Base-by-base conservation (phyloP, 92 coral and sea anemone species). In the Parazoanthus darwini region DNA sequence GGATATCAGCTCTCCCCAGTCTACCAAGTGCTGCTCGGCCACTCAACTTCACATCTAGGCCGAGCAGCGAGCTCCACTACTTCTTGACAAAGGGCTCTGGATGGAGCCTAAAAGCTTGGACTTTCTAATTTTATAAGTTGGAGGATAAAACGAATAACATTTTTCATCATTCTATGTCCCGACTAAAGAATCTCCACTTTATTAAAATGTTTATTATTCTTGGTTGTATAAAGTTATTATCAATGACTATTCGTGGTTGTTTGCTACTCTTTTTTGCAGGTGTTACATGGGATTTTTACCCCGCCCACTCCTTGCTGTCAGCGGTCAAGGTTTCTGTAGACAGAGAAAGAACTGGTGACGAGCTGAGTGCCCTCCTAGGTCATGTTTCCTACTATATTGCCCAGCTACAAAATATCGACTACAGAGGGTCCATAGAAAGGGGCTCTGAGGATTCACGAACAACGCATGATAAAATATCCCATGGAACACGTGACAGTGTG, bases 271-370 rank as follows among this genome's bases (percentile, higher is more conserved):
- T 43, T 39, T 77, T 14, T 39, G 43, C 35, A 81, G 85, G 72
- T 4, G 29, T 13, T 35, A 20, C 85, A 59, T 50, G 85, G 85
- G 15, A 23, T 56, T 59, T 65, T 16, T 35, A 65, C 35, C 74
- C 72, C 20, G 73, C 74, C 33, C 74, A 29, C 46, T 63, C 73
- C 29, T 63, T 58, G 50, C 56, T 81, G 39, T 81, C 85, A 3
- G 44, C 68, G 73, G 44, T 59, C 50, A 26, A 37, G 0, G 44
- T 37, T 8, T 81, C 85, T 81, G 15, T 26, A 35, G 85, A 51
- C 48, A 81, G 44, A 63, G 85, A 81, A 39, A 39, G 54, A 39
- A 37, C 9, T 37, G 26, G 85, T 65, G 68, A 81, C 74, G 85
- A 81, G 33, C 26, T 59, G 68, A 29, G 70, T 36, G 11, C 33